Percentiles rank a stretch among this genome's conserved stretches.
phyloP scores from a whole-genome alignment of 2,797 vertebrate genomes.

The Oryzias dopingdopingensis region DNA sequence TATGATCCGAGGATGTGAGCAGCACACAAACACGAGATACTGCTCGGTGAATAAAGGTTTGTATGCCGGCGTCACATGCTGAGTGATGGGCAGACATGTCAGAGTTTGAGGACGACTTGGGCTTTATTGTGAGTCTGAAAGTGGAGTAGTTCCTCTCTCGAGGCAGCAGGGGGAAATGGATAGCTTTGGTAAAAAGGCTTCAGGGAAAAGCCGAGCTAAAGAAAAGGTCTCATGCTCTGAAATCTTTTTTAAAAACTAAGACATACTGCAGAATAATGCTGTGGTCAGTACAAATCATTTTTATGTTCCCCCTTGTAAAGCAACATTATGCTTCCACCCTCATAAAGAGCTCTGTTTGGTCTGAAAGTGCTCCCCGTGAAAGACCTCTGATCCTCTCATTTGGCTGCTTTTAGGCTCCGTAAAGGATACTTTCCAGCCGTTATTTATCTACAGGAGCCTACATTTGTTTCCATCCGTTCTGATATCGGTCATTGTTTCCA shows the following conservation, averaged over 20 bases:
- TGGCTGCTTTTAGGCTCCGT: slow-evolving; percentile 66
- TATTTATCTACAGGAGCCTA: slow-evolving; percentile 52
- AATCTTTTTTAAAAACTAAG: slow-evolving; percentile 46
- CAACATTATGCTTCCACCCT: slow-evolving; percentile 30
- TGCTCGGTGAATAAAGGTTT: slow-evolving; percentile 60
- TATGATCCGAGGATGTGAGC: slow-evolving; percentile 62
- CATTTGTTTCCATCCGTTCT: slow-evolving; percentile 67
- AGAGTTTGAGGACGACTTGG: slow-evolving; percentile 48
- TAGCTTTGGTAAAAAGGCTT: slow-evolving; percentile 77
- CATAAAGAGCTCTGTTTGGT: slow-evolving; percentile 49
- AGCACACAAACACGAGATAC: slow-evolving; percentile 30
- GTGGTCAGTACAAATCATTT: slow-evolving; percentile 31
- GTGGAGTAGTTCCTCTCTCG: slow-evolving; percentile 73
- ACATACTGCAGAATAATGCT: slow-evolving; percentile 20
- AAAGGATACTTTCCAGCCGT: slow-evolving; percentile 60
- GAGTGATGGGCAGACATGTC: slow-evolving; percentile 45
- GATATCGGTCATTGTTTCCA: slow-evolving; percentile 69
- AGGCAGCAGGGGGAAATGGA: slow-evolving; percentile 84
- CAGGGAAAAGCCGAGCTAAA: slow-evolving; percentile 54
- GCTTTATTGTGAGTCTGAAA: slow-evolving; percentile 22
- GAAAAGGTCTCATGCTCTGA: slow-evolving; percentile 38
- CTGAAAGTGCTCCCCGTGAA: slow-evolving; percentile 45
- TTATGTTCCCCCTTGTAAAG: slow-evolving; percentile 40
- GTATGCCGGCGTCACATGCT: slow-evolving; percentile 16
- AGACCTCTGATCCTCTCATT: slow-evolving; percentile 69